Percentiles rank a stretch among this genome's conserved stretches.
These are phyloP conservation scores for Oscheius sp. DNA, from an alignment of 2,888 invertebrate species.

Conservation along the genomic window DNA sequence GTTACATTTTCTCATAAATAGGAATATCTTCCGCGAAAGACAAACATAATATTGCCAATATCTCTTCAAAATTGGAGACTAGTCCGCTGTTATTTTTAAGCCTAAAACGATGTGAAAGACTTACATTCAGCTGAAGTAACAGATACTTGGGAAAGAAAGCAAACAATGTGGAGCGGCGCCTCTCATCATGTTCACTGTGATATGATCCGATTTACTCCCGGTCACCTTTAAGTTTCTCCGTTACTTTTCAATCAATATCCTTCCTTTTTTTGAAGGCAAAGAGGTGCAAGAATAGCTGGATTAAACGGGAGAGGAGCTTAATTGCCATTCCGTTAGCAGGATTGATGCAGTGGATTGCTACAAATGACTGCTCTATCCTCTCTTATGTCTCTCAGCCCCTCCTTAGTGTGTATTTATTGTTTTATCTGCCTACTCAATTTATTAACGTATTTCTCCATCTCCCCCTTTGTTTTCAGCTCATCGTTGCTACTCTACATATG, in stretches of 20 bases:
- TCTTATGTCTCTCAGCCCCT: neutral
- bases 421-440: too few species aligned
- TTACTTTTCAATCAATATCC: neutral
- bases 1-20: neutral
- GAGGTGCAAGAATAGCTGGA: constrained; percentile 7
- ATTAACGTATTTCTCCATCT: too few species aligned
- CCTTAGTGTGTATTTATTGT: too few species aligned
- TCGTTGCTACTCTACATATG: too few species aligned
- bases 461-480: too few species aligned
- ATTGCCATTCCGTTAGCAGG: constrained; percentile 12
- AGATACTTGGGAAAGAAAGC: constrained; percentile 16
- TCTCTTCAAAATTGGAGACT: constrained; percentile 3
- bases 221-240: constrained; percentile 6
- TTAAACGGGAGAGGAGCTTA: neutral
- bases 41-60: constrained; percentile 1
- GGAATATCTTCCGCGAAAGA: neutral
- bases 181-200: constrained; percentile 30
- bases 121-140: neutral
- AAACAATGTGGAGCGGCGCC: constrained; percentile 30
- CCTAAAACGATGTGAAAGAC: neutral
- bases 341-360: neutral
- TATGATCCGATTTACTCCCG: constrained; percentile 29
- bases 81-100: neutral
- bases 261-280: neutral
- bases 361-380: neutral